phyloP scores from a whole-genome alignment of 2,797 vertebrate species.

The Selene dorsalis region DNA sequence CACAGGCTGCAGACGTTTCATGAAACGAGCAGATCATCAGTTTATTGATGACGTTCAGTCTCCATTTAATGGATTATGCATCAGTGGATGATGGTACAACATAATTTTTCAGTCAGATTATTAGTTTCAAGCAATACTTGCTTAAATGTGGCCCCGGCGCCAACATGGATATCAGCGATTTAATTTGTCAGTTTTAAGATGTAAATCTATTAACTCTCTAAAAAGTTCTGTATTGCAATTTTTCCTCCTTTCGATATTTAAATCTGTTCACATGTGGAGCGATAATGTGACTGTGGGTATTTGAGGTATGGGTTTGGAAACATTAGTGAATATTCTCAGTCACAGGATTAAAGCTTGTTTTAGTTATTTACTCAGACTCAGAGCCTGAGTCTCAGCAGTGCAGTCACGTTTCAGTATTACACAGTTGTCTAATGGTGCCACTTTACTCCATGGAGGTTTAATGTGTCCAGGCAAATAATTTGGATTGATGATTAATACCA shows the following conservation, averaged over 20 bases:
- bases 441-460: background rate
- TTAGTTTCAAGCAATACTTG: constrained; percentile 36
- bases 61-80: background rate
- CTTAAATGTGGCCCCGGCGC: constrained; percentile 11
- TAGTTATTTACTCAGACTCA: background rate
- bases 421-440: background rate
- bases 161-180: background rate
- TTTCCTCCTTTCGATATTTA: background rate
- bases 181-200: background rate
- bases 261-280: background rate
- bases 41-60: background rate
- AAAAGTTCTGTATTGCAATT: background rate
- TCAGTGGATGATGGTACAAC: background rate
- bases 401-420: background rate
- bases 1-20: background rate
- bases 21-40: constrained; percentile 16
- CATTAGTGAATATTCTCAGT: background rate
- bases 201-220: background rate
- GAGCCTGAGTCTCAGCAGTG: background rate
- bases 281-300: background rate
- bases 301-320: background rate
- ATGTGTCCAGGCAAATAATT: background rate
- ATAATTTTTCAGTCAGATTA: constrained; percentile 16
- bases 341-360: background rate
- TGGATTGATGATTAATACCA: background rate